Evolutionary conservation across 2,888 invertebrate species (phyloP), one percentile per base, ranked within the genome.

Genomic region (Eupithecia abbreviata): DNA sequence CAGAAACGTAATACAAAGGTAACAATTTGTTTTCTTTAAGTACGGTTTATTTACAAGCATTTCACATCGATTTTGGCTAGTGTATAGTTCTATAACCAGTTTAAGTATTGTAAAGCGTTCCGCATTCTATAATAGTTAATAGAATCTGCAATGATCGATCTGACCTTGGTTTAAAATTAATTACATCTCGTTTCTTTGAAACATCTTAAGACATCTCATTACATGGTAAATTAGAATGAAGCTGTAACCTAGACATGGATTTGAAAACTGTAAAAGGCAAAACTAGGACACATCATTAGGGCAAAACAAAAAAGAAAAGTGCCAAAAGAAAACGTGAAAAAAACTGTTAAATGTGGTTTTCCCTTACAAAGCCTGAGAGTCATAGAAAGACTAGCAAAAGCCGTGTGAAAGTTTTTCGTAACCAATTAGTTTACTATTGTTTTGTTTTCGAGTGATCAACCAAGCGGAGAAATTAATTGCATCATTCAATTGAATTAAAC

Each of bases 371-470:
- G 12, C 18, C n/a, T 9, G 7, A 55, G 41, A 55, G 42, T 45
- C 55, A 73, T 5, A 45, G 70, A 68, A 65, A 55, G 65, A 67
- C 15, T 7, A 45, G 69, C 69, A 65, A 66, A 71, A 71, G 18
- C 12, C 82, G 83, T 86, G 86, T 84, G 86, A 81, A 87, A 83
- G 83, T 76, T 82, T 80, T 85, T 87, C 85, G 87, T 86, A 86
- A 75, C 62, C 86, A 88, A 90, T 84, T 85, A 84, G 84, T 85
- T 82, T 80, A 79, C 88, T 82, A 89, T 91, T 90, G 90, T 91
- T 87, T 91, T 90, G 90, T 91, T 87, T 88, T 88, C 87, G 85
- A 87, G 85, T 88, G 88, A 87, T 87, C 87, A 88, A 84, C 83
- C 88, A 87, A 87, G 84, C 89, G 88, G 84, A 86, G 88, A 91